These are phyloP conservation scores for Antechinus stuartii DNA, from an alignment of 2,113 vertebrate species.

Conservation along the genomic window DNA sequence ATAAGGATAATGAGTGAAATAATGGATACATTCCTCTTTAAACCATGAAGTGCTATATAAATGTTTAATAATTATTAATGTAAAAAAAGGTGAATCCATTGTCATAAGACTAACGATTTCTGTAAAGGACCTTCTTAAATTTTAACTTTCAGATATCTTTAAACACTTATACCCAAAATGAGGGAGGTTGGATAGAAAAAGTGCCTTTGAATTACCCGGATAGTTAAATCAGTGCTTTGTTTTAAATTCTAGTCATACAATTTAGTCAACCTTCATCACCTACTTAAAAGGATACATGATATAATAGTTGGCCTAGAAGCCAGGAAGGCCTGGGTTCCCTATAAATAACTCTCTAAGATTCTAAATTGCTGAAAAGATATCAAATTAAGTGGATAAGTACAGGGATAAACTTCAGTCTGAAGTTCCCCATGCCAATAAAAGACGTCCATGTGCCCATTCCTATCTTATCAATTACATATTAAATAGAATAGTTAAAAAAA, in stretches of 20 bases:
- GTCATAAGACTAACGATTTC: background rate
- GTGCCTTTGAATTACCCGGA: background rate
- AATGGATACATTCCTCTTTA: background rate
- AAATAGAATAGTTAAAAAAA: background rate
- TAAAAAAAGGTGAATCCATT: slow-evolving; percentile 35
- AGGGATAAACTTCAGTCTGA: background rate
- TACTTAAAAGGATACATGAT: background rate
- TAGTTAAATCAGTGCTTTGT: background rate
- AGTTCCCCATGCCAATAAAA: background rate
- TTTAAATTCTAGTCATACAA: background rate
- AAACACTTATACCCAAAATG: background rate
- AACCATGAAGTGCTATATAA: background rate
- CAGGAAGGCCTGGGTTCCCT: background rate
- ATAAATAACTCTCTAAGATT: background rate
- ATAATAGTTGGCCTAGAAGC: background rate
- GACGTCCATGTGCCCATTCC: background rate
- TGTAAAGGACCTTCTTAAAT: slow-evolving; percentile 21
- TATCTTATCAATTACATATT: background rate
- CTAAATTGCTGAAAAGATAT: background rate
- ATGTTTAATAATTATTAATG: background rate
- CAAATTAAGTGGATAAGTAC: background rate
- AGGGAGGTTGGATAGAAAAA: background rate
- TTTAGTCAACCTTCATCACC: background rate
- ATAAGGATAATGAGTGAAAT: background rate
- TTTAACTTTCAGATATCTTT: slow-evolving; percentile 33